Evolutionary conservation across 2,797 vertebrate species (phyloP).

Genomic region (Melopsittacus undulatus): DNA sequence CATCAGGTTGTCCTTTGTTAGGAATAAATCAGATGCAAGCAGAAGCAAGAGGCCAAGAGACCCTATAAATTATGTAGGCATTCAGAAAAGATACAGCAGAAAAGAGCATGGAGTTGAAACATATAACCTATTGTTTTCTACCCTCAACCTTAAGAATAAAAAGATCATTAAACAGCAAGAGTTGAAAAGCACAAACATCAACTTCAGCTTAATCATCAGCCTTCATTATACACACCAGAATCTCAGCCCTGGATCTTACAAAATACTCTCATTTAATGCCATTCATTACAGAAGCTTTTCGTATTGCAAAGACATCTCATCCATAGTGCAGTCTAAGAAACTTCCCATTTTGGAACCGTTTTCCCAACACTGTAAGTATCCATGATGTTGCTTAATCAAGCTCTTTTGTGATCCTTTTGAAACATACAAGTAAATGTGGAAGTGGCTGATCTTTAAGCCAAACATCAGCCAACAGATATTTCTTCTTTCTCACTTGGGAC

Average conservation of each 20-base stretch:
- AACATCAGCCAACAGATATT: neutral
- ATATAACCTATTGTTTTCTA: neutral
- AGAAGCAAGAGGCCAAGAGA: neutral
- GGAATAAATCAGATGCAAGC: neutral
- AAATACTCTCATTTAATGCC: neutral
- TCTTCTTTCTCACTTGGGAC: neutral
- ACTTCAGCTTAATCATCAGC: neutral
- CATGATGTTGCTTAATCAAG: neutral
- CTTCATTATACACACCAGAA: neutral
- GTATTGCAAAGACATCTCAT: neutral
- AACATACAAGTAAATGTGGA: neutral
- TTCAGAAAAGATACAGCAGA: neutral
- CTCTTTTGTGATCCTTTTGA: neutral
- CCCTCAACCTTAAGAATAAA: neutral
- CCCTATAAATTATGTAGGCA: neutral
- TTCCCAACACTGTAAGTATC: neutral
- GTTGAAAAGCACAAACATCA: neutral
- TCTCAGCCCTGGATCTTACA: neutral
- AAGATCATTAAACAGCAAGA: neutral
- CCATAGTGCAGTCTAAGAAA: neutral
- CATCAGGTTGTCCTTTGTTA: neutral
- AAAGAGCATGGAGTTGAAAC: neutral
- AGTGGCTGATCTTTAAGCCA: neutral
- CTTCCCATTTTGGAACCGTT: neutral
- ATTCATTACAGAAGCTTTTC: neutral